Conservation (phyloP, 2,797 vertebrate species). For the Hirundo rustica region DNA sequence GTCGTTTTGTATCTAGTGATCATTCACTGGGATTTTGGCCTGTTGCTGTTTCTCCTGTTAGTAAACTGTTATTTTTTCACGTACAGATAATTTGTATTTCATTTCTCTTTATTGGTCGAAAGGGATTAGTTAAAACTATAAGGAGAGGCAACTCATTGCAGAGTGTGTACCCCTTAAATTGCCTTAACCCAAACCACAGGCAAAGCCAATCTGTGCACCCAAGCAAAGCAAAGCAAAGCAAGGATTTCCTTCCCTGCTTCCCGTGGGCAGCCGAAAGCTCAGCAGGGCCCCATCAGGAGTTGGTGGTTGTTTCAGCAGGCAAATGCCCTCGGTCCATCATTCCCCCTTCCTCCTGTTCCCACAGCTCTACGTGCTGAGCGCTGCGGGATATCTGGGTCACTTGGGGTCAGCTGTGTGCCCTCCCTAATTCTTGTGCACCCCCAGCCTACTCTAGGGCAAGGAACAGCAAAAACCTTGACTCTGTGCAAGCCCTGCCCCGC, state of each 20-base stretch:
- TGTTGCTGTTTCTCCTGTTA: not conserved
- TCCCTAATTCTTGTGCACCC: not conserved
- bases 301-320: rapidly evolving
- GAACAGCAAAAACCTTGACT: not conserved
- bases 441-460: not conserved
- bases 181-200: too few species aligned
- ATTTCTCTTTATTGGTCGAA: not conserved
- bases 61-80: not conserved
- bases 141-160: not conserved
- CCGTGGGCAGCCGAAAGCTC: not conserved
- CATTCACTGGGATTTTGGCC: not conserved
- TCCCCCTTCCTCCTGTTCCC: too few species aligned
- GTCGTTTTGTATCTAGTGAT: not conserved
- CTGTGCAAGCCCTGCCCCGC: not conserved
- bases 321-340: not conserved
- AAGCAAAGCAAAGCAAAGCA: not conserved
- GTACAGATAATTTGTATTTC: not conserved
- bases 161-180: not conserved
- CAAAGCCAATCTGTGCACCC: not conserved
- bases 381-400: not conserved
- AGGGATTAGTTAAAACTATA: not conserved
- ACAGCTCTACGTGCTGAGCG: rapidly evolving
- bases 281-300: not conserved
- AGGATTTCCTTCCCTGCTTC: not conserved
- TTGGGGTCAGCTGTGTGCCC: not conserved